Evolutionary conservation across 2,888 invertebrate species (phyloP).

Genomic region (Acrobasis repandana): DNA sequence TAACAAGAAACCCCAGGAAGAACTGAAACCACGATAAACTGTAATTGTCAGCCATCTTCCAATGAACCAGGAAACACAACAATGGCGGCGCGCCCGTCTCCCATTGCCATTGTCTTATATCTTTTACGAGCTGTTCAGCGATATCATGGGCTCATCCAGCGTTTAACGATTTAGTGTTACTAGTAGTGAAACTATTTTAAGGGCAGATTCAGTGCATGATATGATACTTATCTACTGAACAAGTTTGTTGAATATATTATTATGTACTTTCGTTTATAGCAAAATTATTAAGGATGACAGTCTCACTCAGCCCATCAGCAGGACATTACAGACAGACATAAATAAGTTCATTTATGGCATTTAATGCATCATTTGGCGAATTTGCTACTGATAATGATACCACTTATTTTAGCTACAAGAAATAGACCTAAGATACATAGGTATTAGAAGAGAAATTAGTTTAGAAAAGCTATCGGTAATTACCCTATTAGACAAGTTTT

Average conservation of each 20-base stretch:
- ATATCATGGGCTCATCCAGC: conserved; percentile 2
- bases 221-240: too few species aligned
- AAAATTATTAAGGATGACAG: too few species aligned
- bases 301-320: too few species aligned
- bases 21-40: conserved; percentile 6
- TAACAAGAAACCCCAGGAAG: conserved; percentile 5
- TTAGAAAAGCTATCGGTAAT: conserved; percentile 5
- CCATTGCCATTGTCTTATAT: conserved; percentile 10
- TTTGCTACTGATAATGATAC: too few species aligned
- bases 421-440: too few species aligned
- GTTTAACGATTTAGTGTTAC: conserved; percentile 1
- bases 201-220: too few species aligned
- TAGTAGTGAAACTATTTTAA: neutral
- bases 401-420: too few species aligned
- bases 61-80: conserved; percentile 17
- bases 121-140: neutral
- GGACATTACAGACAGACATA: too few species aligned
- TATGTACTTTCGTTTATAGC: too few species aligned
- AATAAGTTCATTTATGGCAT: too few species aligned
- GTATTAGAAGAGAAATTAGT: neutral
- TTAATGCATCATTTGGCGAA: too few species aligned
- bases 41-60: conserved; percentile 9
- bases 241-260: too few species aligned
- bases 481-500: conserved; percentile 5
- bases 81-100: conserved; percentile 13